These are phyloP conservation scores for Cyanoderma ruficeps DNA, from an alignment of 2,113 vertebrate species.

Conservation along the genomic window DNA sequence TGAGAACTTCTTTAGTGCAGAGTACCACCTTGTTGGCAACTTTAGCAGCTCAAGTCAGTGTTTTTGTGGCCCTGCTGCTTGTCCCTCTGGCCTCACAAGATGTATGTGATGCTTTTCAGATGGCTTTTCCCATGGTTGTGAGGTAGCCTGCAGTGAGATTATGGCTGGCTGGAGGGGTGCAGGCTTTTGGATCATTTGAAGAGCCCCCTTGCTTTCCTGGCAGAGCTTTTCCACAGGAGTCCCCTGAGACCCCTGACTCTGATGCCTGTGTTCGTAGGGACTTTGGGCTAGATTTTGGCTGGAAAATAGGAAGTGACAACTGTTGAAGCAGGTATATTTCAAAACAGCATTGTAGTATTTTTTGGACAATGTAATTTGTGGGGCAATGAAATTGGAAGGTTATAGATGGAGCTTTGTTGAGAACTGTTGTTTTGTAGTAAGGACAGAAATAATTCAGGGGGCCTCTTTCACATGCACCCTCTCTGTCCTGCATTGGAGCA, in stretches of 20 bases:
- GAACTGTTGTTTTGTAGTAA: not conserved
- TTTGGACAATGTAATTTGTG: not conserved
- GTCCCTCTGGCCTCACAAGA: not conserved
- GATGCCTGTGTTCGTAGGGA: not conserved
- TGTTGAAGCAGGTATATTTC: not conserved
- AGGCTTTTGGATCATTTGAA: accelerated
- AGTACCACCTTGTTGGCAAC: not conserved
- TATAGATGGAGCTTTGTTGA: not conserved
- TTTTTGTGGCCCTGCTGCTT: not conserved
- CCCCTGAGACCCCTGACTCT: not conserved
- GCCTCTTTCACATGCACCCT: accelerated
- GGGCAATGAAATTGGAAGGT: not conserved
- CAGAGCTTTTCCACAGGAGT: not conserved
- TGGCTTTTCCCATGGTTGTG: not conserved
- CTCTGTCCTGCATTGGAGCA: not conserved
- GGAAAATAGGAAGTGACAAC: not conserved
- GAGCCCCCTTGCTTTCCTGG: not conserved
- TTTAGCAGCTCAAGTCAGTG: not conserved
- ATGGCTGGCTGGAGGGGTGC: not conserved
- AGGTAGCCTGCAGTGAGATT: not conserved
- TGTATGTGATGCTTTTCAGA: not conserved
- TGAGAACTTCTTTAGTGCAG: not conserved
- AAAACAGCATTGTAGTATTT: not conserved
- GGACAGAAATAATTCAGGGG: not conserved
- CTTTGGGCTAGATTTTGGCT: not conserved